Conservation (phyloP, 2,113 vertebrate species). For the Heliornis fulica region DNA sequence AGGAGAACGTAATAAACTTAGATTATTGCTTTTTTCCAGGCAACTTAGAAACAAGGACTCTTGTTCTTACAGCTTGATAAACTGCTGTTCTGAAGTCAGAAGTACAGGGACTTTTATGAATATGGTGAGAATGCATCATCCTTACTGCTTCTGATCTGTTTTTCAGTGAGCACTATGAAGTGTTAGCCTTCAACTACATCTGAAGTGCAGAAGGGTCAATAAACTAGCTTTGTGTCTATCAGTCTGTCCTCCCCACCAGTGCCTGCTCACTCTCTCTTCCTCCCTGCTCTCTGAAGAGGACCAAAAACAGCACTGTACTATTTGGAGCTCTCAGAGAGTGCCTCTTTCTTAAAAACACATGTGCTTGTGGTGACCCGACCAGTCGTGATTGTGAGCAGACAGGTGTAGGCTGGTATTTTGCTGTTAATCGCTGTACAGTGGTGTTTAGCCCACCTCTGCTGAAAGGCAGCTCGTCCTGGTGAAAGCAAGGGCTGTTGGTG, state of each 20-base stretch:
- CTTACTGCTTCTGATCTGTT: neutral
- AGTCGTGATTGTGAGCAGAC: neutral
- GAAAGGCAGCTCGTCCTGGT: neutral
- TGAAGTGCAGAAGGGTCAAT: neutral
- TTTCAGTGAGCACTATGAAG: neutral
- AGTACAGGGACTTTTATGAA: neutral
- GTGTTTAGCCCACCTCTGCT: neutral
- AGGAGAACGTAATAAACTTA: neutral
- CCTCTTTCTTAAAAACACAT: neutral
- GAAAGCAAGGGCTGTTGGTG: neutral
- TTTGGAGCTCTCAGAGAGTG: neutral
- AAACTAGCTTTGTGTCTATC: neutral
- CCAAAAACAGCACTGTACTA: neutral
- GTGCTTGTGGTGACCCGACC: rapidly evolving
- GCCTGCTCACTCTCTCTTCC: rapidly evolving
- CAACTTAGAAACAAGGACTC: neutral
- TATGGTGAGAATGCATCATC: neutral
- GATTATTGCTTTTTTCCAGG: neutral
- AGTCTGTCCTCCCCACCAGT: neutral
- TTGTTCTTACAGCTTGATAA: neutral
- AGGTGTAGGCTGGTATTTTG: neutral
- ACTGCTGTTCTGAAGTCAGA: neutral
- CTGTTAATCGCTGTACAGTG: neutral
- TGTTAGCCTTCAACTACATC: neutral
- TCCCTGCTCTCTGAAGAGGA: neutral